These are phyloP conservation scores for Drosophila mettleri DNA, from an alignment of 2,888 invertebrate genomes.

Conservation along the genomic window DNA sequence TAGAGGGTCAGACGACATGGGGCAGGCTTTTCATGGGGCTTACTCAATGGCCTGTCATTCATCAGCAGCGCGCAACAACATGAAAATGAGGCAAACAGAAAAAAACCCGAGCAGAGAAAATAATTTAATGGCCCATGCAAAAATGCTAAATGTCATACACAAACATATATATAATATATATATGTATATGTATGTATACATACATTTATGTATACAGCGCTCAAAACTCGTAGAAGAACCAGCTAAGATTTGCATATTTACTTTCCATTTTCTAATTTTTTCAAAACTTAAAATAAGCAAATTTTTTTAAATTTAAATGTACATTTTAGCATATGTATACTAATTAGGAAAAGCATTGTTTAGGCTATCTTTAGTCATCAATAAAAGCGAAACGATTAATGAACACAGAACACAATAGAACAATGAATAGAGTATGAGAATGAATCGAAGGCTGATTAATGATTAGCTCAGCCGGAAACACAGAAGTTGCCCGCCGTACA, in stretches of 20 bases:
- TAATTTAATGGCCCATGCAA: conserved; percentile 72
- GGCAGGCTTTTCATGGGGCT: conserved; percentile 14
- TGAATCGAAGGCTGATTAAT: conserved; percentile 14
- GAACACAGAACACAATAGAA: conserved; percentile 1
- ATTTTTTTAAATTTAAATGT: not conserved
- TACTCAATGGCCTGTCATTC: conserved; percentile 74
- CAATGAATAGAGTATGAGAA: conserved; percentile 1
- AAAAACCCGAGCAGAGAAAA: conserved; percentile 28
- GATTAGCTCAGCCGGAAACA: conserved; percentile 3
- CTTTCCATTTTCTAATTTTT: conserved; percentile 25
- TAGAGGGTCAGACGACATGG: conserved; percentile 7
- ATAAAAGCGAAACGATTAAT: not conserved
- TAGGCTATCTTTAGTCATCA: not conserved
- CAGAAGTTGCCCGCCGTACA: not conserved
- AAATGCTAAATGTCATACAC: conserved; percentile 42
- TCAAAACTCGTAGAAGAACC: not conserved
- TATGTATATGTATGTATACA: not conserved
- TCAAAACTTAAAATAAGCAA: not conserved
- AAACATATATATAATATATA: conserved; percentile 1
- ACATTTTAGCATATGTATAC: not conserved
- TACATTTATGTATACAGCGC: not conserved
- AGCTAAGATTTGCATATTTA: conserved; percentile 1
- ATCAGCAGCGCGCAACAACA: conserved; percentile 60
- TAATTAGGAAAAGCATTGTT: conserved; percentile 14
- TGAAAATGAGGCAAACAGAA: conserved; percentile 61